Evolutionary conservation across 2,797 vertebrate species (phyloP), one percentile per base, ranked within the genome.

Genomic region (Pangasius mekongensis): DNA sequence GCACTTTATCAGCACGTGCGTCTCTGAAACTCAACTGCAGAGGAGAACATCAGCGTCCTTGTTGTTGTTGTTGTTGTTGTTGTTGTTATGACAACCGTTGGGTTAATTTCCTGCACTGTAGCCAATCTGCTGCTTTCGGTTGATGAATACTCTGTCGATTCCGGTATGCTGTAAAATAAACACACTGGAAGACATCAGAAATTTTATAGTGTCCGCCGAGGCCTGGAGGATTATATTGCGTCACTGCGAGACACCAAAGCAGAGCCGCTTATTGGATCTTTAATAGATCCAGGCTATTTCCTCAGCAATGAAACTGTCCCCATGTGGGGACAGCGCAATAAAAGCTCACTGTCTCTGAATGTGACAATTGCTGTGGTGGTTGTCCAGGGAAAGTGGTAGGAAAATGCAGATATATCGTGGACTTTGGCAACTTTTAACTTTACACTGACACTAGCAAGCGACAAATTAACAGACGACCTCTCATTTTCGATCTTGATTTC

Each of bases 261-360:
- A 1, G 30, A 58, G 27, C n/a, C 52, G 1, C 47, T 81, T 60
- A 84, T 58, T 87, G 22, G 49, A 58, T 14, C 47, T 86, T 89
- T 71, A 69, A 87, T 78, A 49, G 62, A 62, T 39, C 27, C 18
- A 14, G 18, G 36, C 5, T 27, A 71, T 54, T 78, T 52, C 36
- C 20, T 20, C 5, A 9, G 81, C 54, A 80, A 80, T 52, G 33
- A 60, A 58, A 56, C 69, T 33, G 27, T 20, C 16, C 54, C 18
- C 9, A 5, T 47, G 73, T 43, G n/a, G 14, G n/a, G n/a, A n/a
- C 56, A 52, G 30, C 3, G 22, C 33, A 14, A 13, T 84, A 69
- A 84, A 84, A 84, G 11, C 64, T 11, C n/a, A 18, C 20, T 0
- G 30, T 52, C 9, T 83, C 58, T 3, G 36, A 62, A 18, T 4